phyloP scores from a whole-genome alignment of 2,113 vertebrate species.

The Embiotoca jacksoni region DNA sequence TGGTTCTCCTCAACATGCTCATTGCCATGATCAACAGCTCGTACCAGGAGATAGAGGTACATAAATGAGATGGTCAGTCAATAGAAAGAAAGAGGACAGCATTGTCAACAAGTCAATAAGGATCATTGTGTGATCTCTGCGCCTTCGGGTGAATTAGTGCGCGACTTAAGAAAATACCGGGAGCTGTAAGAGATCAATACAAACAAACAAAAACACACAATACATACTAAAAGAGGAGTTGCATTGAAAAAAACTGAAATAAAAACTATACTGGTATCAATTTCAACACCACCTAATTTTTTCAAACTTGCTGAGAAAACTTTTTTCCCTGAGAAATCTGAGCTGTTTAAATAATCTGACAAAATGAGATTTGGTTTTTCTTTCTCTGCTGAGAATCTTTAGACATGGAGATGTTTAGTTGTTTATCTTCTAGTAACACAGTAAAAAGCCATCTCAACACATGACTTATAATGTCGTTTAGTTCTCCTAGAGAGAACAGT shows the following conservation, averaged over 20 bases:
- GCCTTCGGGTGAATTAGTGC: slow-evolving; percentile 28
- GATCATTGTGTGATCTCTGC: slow-evolving; percentile 34
- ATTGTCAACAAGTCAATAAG: slow-evolving; percentile 48
- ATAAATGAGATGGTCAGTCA: neutral
- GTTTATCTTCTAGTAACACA: neutral
- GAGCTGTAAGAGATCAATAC: slow-evolving; percentile 34
- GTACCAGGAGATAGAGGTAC: slow-evolving; percentile 98
- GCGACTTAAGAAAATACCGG: slow-evolving; percentile 30
- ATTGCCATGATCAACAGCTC: slow-evolving; percentile 99
- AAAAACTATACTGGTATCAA: no score
- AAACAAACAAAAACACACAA: slow-evolving; percentile 8
- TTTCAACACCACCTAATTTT: no score
- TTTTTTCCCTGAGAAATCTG: no score
- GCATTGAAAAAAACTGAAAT: neutral
- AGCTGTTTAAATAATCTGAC: no score
- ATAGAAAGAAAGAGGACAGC: slow-evolving; percentile 1
- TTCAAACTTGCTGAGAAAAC: no score
- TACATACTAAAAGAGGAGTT: neutral
- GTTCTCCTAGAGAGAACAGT: no score
- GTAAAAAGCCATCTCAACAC: no score
- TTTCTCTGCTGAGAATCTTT: neutral
- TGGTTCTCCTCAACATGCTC: slow-evolving; percentile 98
- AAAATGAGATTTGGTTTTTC: neutral
- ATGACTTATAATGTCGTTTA: no score
- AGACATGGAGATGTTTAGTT: neutral